Evolutionary conservation across 2,888 invertebrate genomes (phyloP), one percentile per base, ranked within the genome.

Genomic region (Cremastinae sp.): DNA sequence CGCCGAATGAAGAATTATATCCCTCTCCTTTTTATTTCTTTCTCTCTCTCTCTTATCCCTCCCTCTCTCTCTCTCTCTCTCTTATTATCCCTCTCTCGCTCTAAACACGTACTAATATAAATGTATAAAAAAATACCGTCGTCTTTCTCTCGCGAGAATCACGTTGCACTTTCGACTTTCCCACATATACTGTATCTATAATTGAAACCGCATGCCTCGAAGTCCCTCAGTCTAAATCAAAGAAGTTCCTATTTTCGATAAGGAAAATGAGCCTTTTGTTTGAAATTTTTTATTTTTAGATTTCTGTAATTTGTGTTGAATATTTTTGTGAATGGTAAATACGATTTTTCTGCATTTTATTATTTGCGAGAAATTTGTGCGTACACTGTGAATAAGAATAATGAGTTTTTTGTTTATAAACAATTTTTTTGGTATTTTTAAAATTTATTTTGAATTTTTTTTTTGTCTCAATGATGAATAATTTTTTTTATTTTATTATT

Each of bases 111-210:
- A 43, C 14, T 4, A 41, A 59, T 43, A 20, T 20, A 59, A 39
- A 41, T 18, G 43, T 43, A 43, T 22, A 20, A 22, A 43, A 41
- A 20, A 45, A 45, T 55, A 68, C 18, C 20, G 16, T 16, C 16
- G 35, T 55, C 14, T 39, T 55, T 55, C 41, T 53, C 49, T 59
- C 49, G n/a, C 49, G 28, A 37, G 58, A 58, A 65, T 39, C 74
- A 64, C 64, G 58, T 58, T 43, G 51, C 43, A 74, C 69, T 70
- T 74, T 74, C 69, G 64, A 74, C 69, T 74, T 64, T 64, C 69
- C 69, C 69, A 59, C 49, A 69, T 59, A 41, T 51, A 58, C 64
- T 59, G 64, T 64, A 58, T 74, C 58, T 28, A 53, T 64, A 58
- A 74, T 69, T 69, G 51, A 64, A 74, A 69, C 58, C 47, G 37